Percentiles rank a stretch among this genome's conserved stretches.
Conservation (phyloP, 2,113 vertebrate species). For the rat (Rattus norvegicus) region GRCr8 NC_086020.1:140846001-140846500, state of each 20-base stretch:
- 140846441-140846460: not conserved
- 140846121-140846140: too few relatives aligned
- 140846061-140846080: too few relatives aligned
- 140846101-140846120: too few relatives aligned
- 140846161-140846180: not conserved
- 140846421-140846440: not conserved
- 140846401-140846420: not conserved
- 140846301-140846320: not conserved
- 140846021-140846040: not conserved
- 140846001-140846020: too few relatives aligned
- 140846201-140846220: not conserved
- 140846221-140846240: not conserved
- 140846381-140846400: not conserved
- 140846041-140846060: not conserved
- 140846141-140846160: not conserved
- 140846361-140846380: not conserved
- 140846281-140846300: not conserved
- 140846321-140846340: not conserved
- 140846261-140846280: not conserved
- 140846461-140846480: not conserved
- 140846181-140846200: not conserved
- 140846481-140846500: not conserved
- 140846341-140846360: not conserved
- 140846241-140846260: not conserved
- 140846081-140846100: rapidly evolving